Percentiles rank a stretch among this genome's conserved stretches.
Conservation (phyloP, 1,140 invertebrate genomes). For the Drosophila orosa region DNA sequence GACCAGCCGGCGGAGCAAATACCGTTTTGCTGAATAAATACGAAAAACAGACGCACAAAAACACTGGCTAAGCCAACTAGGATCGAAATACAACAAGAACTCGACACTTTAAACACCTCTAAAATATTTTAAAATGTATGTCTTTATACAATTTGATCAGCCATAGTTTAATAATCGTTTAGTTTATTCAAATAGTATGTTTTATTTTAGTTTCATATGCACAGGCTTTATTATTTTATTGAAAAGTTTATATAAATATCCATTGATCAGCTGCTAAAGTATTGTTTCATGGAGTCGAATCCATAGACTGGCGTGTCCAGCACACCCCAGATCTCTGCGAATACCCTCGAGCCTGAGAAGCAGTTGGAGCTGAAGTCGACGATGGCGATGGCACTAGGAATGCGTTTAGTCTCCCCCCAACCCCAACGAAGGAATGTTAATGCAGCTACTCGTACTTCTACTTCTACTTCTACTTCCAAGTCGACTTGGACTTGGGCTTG, state of each 20-base stretch:
- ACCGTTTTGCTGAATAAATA: constrained; percentile 77
- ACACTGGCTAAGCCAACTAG: constrained; percentile 20
- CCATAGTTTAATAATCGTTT: not conserved
- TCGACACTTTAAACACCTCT: not conserved
- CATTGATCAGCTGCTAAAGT: not conserved
- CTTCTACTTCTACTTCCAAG: not conserved
- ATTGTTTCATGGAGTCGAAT: not conserved
- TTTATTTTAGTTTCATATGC: not conserved
- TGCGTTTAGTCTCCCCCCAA: constrained; percentile 65
- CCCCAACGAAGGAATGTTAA: constrained; percentile 64
- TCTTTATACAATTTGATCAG: not conserved
- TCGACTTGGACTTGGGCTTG: constrained; percentile 14
- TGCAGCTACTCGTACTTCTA: constrained; percentile 47
- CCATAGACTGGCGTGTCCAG: not conserved
- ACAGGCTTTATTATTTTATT: not conserved
- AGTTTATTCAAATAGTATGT: not conserved
- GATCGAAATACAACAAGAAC: not conserved
- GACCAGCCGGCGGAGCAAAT: constrained; percentile 66
- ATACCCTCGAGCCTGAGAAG: constrained; percentile 27
- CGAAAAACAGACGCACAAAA: constrained; percentile 51
- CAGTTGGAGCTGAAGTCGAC: constrained; percentile 36
- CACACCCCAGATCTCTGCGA: not conserved
- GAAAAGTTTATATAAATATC: not conserved
- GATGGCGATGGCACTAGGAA: constrained; percentile 59
- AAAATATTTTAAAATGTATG: no score